Evolutionary conservation across 2,113 vertebrate genomes (phyloP).

Genomic region (Anser brachyrhynchus): DNA sequence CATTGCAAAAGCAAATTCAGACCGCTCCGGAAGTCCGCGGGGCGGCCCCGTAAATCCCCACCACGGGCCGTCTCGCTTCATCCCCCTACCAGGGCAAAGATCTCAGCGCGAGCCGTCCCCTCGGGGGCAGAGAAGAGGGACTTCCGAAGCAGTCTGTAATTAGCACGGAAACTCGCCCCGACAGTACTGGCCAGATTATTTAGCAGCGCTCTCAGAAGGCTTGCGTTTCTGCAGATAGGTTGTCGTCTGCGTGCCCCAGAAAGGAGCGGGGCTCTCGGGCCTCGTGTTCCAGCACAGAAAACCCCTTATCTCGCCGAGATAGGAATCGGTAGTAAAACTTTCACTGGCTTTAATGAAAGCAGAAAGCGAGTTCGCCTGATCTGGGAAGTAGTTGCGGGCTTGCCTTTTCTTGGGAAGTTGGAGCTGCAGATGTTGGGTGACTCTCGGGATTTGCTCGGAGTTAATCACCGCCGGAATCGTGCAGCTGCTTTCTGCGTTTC

Average conservation of each 20-base stretch:
- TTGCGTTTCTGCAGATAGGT: not conserved
- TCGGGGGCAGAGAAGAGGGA: accelerated
- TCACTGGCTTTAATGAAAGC: accelerated
- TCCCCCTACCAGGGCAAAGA: not conserved
- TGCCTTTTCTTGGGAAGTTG: not conserved
- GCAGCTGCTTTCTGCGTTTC: not conserved
- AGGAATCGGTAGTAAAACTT: not conserved
- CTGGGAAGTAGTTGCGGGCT: accelerated
- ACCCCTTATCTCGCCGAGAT: not conserved
- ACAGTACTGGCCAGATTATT: accelerated
- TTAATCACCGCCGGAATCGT: not conserved
- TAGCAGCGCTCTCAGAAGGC: not conserved
- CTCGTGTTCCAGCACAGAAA: not conserved
- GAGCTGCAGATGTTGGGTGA: not conserved
- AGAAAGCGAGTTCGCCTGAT: not conserved
- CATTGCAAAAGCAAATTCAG: not conserved
- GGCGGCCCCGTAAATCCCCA: not conserved
- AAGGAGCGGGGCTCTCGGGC: accelerated
- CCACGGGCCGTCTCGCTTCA: not conserved
- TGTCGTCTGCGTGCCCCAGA: not conserved
- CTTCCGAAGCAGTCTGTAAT: accelerated
- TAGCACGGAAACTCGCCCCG: accelerated
- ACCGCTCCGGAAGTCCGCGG: accelerated
- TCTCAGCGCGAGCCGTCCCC: accelerated
- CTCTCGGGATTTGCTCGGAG: not conserved